These are phyloP conservation scores for Luscinia megarhynchos DNA, from an alignment of 2,797 vertebrate genomes.

Conservation along the genomic window DNA sequence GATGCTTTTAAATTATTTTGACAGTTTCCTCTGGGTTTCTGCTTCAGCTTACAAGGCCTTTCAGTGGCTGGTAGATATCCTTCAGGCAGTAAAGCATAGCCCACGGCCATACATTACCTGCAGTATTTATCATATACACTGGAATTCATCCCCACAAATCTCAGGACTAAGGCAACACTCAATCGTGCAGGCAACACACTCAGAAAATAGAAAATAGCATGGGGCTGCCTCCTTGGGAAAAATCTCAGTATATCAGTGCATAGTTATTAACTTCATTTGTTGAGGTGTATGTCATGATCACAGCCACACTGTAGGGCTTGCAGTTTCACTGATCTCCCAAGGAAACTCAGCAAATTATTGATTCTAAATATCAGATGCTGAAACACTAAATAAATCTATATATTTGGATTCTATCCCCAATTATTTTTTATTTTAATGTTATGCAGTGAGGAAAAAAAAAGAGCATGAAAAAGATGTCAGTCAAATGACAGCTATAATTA, in stretches of 20 bases:
- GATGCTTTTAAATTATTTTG: slow-evolving; percentile 31
- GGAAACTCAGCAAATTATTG: neutral
- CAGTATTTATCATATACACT: neutral
- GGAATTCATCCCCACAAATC: slow-evolving; percentile 11
- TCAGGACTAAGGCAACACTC: neutral
- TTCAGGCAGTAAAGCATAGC: slow-evolving; percentile 25
- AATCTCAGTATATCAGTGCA: neutral
- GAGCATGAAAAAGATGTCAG: neutral
- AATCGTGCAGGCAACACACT: neutral
- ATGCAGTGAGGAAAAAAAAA: neutral
- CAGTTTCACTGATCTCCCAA: neutral
- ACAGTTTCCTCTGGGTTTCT: slow-evolving; percentile 13
- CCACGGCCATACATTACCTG: neutral
- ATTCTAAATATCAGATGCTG: neutral
- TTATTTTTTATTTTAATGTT: neutral
- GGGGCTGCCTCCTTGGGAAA: neutral
- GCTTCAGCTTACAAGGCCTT: neutral
- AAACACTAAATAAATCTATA: neutral
- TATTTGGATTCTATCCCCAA: neutral
- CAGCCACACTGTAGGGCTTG: neutral
- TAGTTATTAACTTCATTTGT: slow-evolving; percentile 37
- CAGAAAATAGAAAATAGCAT: slow-evolving; percentile 18
- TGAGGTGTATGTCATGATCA: neutral
- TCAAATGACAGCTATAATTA: neutral
- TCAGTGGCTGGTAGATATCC: neutral